phyloP scores from a whole-genome alignment of 2,797 vertebrate genomes.

The Pseudochirops corinnae region DNA sequence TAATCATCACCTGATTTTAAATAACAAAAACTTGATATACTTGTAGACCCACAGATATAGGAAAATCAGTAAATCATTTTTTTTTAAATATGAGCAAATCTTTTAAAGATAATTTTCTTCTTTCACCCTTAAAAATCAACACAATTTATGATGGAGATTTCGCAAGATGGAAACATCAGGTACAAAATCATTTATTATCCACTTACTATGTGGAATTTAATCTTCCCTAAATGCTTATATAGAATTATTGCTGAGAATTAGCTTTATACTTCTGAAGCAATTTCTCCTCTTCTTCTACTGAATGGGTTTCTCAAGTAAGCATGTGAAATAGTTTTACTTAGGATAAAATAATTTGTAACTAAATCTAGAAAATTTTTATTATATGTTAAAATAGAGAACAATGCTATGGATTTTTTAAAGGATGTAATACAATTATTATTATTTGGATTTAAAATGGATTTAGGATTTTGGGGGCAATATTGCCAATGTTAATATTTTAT shows the following conservation, averaged over 20 bases:
- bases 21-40: not conserved
- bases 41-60: not conserved
- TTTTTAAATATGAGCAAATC: not conserved
- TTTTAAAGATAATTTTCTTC: conserved; percentile 41
- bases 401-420: not conserved
- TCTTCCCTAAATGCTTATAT: not conserved
- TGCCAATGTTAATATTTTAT: not conserved
- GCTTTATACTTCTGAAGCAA: conserved; percentile 26
- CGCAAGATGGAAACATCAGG: conserved; percentile 37
- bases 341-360: not conserved
- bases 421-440: not conserved
- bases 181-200: conserved; percentile 36
- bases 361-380: not conserved
- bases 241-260: conserved; percentile 9
- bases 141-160: conserved; percentile 33
- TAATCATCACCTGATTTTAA: not conserved
- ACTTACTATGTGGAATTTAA: conserved; percentile 13
- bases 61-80: not conserved
- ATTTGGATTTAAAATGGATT: not conserved
- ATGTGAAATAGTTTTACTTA: conserved; percentile 1
- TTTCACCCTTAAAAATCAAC: conserved; percentile 23
- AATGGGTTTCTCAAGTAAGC: conserved; percentile 7
- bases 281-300: not conserved
- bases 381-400: not conserved
- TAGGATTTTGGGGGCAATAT: not conserved